Conservation (phyloP, 2,797 vertebrate genomes). For the Thalassophryne amazonica region DNA sequence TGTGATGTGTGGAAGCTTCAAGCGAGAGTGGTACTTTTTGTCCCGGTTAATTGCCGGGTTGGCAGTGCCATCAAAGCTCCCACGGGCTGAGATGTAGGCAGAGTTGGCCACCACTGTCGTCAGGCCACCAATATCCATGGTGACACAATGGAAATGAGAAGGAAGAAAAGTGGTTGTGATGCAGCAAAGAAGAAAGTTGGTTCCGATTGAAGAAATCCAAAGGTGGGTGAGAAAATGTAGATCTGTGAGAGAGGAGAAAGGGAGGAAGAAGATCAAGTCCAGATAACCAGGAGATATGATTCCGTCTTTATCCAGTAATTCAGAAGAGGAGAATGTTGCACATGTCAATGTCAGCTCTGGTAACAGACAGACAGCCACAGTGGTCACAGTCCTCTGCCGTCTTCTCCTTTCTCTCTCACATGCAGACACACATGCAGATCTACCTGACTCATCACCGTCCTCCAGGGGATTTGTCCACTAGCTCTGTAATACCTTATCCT, state of each 20-base stretch:
- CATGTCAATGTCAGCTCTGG: constrained; percentile 5
- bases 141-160: not conserved
- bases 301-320: constrained; percentile 5
- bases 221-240: not conserved
- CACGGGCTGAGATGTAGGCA: constrained; percentile 86
- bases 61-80: constrained; percentile 78
- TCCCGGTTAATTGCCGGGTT: constrained; percentile 75
- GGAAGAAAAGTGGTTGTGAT: not conserved
- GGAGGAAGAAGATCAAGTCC: not conserved
- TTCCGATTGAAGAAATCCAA: not conserved
- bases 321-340: not conserved
- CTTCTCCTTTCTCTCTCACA: constrained; percentile 43
- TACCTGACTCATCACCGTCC: constrained; percentile 80
- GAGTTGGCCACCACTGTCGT: constrained; percentile 91
- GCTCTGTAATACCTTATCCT: constrained; percentile 72
- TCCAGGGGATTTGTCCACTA: constrained; percentile 71
- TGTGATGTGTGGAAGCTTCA: constrained; percentile 85
- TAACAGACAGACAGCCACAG: constrained; percentile 11
- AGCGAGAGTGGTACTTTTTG: constrained; percentile 83
- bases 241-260: not conserved
- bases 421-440: constrained; percentile 56
- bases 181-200: not conserved
- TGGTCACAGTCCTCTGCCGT: constrained; percentile 13
- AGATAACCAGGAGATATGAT: not conserved
- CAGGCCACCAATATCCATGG: constrained; percentile 87